Base-by-base conservation (phyloP, 2,113 vertebrate species). In the Empidonax alnorum region DNA sequence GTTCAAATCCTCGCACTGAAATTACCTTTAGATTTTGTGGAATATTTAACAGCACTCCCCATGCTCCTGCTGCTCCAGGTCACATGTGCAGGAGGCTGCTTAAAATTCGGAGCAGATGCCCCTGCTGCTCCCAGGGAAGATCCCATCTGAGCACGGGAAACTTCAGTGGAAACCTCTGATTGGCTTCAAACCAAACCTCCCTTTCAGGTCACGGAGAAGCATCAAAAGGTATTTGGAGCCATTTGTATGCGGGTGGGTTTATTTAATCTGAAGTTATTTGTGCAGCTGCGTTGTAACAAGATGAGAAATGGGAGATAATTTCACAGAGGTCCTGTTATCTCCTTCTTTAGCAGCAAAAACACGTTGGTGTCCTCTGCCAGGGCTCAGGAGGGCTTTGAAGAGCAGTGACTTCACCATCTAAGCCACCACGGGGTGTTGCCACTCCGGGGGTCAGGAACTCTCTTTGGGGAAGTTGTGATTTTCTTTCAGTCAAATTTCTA, bases 191-290 rank as follows among this genome's bases (percentile, higher is more conserved):
- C 61, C 44, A 71, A 95, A 69, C 47, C 65, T 88, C 68, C 33
- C 4, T 68, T 94, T 75, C 86, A 86, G 91, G 83, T 77, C 65
- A 41, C 24, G 67, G 67, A 63, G 84, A 77, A 78, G 39, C 93
- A 80, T 79, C 87, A 88, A 49, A 67, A 76, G 41, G 30, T 55
- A 71, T 72, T 94, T 78, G 78, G 55, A 87, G 72, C 84, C 49
- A 78, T 95, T 88, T 93, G 82, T 67, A 93, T 94, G 94, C 92
- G 89, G 90, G 92, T 87, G 72, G 63, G 75, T 90, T 95, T 81
- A 46, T 90, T 95, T 92, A 88, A 93, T 89, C 76, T 74, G 76
- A 88, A 90, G 77, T 49, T 88, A 66, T 92, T 84, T 91, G 74
- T 71, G 68, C 65, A 88, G 66, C 75, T 56, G 78, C 79, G 77